These are phyloP conservation scores for Rhea americana DNA, from an alignment of 2,113 vertebrate genomes.

Conservation along the genomic window DNA sequence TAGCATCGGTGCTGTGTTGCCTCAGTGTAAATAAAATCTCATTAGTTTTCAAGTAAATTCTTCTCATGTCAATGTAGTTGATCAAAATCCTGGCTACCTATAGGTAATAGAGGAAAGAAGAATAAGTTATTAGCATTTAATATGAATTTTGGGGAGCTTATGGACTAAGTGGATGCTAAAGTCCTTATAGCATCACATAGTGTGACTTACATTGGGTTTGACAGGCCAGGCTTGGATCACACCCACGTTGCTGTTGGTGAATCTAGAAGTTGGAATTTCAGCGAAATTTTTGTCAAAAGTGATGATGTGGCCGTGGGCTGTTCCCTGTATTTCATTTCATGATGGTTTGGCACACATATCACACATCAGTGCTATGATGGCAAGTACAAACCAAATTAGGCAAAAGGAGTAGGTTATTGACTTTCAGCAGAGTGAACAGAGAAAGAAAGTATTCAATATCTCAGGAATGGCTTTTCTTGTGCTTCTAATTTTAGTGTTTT, in stretches of 20 bases:
- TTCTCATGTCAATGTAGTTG: not conserved
- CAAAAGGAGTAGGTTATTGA: not conserved
- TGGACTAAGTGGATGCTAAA: not conserved
- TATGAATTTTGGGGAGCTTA: not conserved
- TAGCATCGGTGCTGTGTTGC: not conserved
- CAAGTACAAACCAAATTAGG: not conserved
- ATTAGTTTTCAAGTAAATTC: constrained; percentile 28
- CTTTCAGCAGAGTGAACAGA: not conserved
- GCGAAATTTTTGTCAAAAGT: not conserved
- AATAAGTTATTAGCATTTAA: not conserved
- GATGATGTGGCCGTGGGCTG: not conserved
- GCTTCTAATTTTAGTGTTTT: not conserved
- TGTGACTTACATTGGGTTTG: not conserved
- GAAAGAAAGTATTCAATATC: not conserved
- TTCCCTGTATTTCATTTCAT: not conserved
- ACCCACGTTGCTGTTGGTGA: not conserved
- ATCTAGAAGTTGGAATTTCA: not conserved
- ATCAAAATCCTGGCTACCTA: not conserved
- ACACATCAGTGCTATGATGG: accelerated
- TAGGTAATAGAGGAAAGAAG: not conserved
- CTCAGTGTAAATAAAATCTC: constrained; percentile 10
- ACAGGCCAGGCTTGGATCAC: not conserved
- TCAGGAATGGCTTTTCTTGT: not conserved
- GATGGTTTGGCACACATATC: not conserved
- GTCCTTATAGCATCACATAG: not conserved